Conservation (phyloP, 1,140 invertebrate species). For the Gonatopus flavifemur region DNA sequence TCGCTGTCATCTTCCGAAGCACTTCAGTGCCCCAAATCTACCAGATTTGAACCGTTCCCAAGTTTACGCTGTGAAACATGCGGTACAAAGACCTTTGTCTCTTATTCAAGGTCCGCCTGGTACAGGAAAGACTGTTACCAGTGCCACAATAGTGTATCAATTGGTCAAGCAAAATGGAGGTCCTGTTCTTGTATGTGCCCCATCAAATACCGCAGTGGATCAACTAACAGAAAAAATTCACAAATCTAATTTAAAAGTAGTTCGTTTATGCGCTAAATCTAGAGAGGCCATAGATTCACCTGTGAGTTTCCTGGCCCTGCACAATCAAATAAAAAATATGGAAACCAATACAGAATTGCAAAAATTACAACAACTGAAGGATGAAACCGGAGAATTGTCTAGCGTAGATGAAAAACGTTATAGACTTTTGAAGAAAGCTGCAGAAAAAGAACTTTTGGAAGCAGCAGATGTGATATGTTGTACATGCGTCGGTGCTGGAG, state of each 20-base stretch:
- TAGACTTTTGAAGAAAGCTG: slow-evolving; percentile 84
- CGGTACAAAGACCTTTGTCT: slow-evolving; percentile 93
- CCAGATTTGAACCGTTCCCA: slow-evolving; percentile 97
- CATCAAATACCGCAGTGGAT: slow-evolving; percentile 98
- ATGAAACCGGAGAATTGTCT: slow-evolving; percentile 95
- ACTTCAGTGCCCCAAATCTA: slow-evolving; percentile 95
- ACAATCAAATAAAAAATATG: slow-evolving; percentile 96
- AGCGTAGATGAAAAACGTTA: slow-evolving; percentile 94
- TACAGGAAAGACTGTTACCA: slow-evolving; percentile 99
- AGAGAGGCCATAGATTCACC: slow-evolving; percentile 97
- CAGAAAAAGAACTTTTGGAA: slow-evolving; percentile 90
- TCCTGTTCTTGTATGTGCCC: slow-evolving; percentile 96
- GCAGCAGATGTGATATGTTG: slow-evolving; percentile 99
- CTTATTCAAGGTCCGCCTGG: slow-evolving; percentile 95
- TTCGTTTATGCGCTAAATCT: slow-evolving; percentile 96
- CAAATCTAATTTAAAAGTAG: slow-evolving; percentile 94
- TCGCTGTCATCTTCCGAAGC: slow-evolving; percentile 87
- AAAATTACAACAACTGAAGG: slow-evolving; percentile 95
- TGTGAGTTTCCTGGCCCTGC: slow-evolving; percentile 94
- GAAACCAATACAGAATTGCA: slow-evolving; percentile 88
- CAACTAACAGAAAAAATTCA: slow-evolving; percentile 99
- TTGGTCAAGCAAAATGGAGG: slow-evolving; percentile 92
- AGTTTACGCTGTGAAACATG: slow-evolving; percentile 99
- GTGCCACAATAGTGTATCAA: slow-evolving; percentile 98
- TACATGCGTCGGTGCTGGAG: slow-evolving; percentile 98